A percentile compares a stretch with the other conserved stretches of the same genome.
phyloP scores from a whole-genome alignment of 2,113 vertebrate species.

The Gobiocypris rarus region DNA sequence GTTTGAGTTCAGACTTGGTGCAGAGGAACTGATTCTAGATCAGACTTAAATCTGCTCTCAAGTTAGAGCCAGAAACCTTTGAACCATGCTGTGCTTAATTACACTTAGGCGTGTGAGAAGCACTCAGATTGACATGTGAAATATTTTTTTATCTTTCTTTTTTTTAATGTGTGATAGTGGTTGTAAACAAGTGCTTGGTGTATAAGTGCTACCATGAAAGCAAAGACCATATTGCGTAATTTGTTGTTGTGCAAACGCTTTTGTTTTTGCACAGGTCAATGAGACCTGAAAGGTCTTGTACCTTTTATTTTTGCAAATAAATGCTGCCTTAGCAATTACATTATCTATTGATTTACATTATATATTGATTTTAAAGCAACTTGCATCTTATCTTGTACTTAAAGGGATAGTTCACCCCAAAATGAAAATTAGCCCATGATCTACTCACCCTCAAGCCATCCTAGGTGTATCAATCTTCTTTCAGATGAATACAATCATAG shows the following conservation, averaged over 20 bases:
- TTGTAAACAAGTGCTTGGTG: not conserved
- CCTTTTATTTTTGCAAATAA: conserved; percentile 3
- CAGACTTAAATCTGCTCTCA: not conserved
- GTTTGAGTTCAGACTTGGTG: not conserved
- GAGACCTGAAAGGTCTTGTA: not conserved
- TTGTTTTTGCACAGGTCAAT: not conserved
- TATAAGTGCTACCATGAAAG: not conserved
- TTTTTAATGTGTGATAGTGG: not conserved
- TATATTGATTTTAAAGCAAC: conserved; percentile 10
- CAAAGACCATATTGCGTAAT: not conserved
- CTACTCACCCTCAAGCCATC: too few relatives aligned
- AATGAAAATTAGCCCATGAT: too few relatives aligned
- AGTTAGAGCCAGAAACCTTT: not conserved
- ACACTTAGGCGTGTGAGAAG: not conserved
- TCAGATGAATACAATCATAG: too few relatives aligned
- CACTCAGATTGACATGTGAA: not conserved
- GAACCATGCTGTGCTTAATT: not conserved
- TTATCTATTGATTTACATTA: conserved; percentile 32
- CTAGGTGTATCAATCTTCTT: too few relatives aligned
- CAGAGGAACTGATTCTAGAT: not conserved
- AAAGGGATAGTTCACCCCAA: not conserved
- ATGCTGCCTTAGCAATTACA: not conserved
- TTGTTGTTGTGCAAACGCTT: conserved; percentile 1
- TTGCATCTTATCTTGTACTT: not conserved
- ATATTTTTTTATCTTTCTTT: not conserved